These are phyloP conservation scores for Agriopis leucophaearia DNA, from an alignment of 2,888 invertebrate genomes.

Conservation along the genomic window DNA sequence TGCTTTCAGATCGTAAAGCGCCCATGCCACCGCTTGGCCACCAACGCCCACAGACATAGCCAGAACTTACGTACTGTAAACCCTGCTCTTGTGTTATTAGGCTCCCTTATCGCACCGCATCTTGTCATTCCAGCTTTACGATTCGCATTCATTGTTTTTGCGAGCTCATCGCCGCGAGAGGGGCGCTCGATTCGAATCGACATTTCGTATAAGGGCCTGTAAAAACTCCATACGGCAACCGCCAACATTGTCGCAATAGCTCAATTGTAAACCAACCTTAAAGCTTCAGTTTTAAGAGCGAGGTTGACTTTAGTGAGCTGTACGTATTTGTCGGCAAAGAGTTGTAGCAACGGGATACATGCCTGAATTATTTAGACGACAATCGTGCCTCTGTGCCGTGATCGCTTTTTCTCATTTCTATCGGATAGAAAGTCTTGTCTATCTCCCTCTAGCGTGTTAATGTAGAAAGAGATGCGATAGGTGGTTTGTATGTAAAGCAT, in stretches of 20 bases:
- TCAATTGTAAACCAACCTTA: slow-evolving; percentile 49
- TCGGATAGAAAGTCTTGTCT: slow-evolving; percentile 62
- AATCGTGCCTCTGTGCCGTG: slow-evolving; percentile 82
- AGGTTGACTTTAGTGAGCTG: slow-evolving; percentile 15
- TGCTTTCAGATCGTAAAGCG: background rate
- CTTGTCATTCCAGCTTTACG: slow-evolving; percentile 78
- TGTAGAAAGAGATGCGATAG: slow-evolving; percentile 56
- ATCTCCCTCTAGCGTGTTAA: slow-evolving; percentile 53
- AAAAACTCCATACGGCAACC: slow-evolving; percentile 74
- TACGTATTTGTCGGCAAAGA: slow-evolving; percentile 55
- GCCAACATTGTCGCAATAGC: slow-evolving; percentile 5
- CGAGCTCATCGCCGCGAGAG: slow-evolving; percentile 66
- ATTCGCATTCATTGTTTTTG: slow-evolving; percentile 78
- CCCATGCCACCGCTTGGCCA: no score
- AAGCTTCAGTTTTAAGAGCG: slow-evolving; percentile 31
- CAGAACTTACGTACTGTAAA: slow-evolving; percentile 28
- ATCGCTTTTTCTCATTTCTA: slow-evolving; percentile 81
- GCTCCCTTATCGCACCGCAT: slow-evolving; percentile 68
- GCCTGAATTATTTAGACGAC: slow-evolving; percentile 85
- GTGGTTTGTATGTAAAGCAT: slow-evolving; percentile 69
- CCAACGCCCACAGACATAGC: no score
- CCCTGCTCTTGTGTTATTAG: slow-evolving; percentile 60
- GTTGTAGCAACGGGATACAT: slow-evolving; percentile 72
- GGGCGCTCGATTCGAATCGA: slow-evolving; percentile 75
- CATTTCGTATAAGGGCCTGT: slow-evolving; percentile 81